Evolutionary conservation across 1,140 invertebrate genomes (phyloP).

Genomic region (Cepaea nemoralis): DNA sequence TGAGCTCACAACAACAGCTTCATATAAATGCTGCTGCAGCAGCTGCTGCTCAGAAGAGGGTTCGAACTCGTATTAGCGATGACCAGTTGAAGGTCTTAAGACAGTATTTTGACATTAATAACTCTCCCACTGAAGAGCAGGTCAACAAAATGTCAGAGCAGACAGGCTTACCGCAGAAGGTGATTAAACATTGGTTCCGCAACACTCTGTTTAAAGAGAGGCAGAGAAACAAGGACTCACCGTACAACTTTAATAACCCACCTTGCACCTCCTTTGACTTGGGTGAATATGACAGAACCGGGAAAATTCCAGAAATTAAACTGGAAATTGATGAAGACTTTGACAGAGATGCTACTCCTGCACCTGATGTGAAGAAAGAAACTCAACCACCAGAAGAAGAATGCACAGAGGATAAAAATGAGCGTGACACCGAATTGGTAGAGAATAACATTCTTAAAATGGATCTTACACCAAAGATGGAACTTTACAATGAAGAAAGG

Average conservation of each 20-base stretch:
- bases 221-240: slow-evolving; percentile 98
- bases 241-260: slow-evolving; percentile 99
- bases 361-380: neutral
- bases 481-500: slow-evolving; percentile 35
- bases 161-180: slow-evolving; percentile 95
- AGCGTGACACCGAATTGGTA: neutral
- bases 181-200: slow-evolving; percentile 99
- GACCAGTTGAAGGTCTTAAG: slow-evolving; percentile 96
- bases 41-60: slow-evolving; percentile 84
- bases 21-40: slow-evolving; percentile 59
- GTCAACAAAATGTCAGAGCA: slow-evolving; percentile 81
- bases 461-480: slow-evolving; percentile 23
- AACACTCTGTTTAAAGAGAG: slow-evolving; percentile 99
- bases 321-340: slow-evolving; percentile 46
- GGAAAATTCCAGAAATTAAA: slow-evolving; percentile 77
- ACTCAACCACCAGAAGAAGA: slow-evolving; percentile 10
- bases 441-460: slow-evolving; percentile 17
- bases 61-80: slow-evolving; percentile 95
- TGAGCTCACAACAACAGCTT: slow-evolving; percentile 62
- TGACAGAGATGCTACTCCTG: slow-evolving; percentile 14
- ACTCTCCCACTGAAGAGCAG: slow-evolving; percentile 97
- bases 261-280: slow-evolving; percentile 92
- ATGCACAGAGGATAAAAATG: slow-evolving; percentile 16
- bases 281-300: slow-evolving; percentile 99
- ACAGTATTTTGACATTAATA: slow-evolving; percentile 98